Evolutionary conservation across 2,888 invertebrate genomes (phyloP).

Genomic region (Dryocosmus kuriphilus): DNA sequence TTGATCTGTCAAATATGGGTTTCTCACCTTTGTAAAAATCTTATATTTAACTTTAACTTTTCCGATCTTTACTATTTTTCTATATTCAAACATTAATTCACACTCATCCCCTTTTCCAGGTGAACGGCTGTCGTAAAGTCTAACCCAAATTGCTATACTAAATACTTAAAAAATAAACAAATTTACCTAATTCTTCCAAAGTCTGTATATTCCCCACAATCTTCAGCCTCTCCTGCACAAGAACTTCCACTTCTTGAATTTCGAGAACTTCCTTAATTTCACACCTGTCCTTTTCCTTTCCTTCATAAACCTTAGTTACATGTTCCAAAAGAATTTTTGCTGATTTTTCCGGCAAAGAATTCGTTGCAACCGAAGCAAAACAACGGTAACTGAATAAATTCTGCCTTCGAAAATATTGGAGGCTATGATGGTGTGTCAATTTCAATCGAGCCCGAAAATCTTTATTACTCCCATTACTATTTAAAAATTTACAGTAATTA

Average conservation of each 20-base stretch:
- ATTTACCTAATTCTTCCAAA: slow-evolving; percentile 82
- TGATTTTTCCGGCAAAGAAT: background rate
- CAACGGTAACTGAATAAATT: background rate
- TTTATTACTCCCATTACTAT: background rate
- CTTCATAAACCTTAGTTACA: slow-evolving; percentile 18
- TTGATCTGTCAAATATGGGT: too few relatives aligned
- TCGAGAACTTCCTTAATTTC: slow-evolving; percentile 52
- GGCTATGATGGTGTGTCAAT: background rate
- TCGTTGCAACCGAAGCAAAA: background rate
- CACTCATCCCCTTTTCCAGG: too few relatives aligned
- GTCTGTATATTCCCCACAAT: slow-evolving; percentile 82
- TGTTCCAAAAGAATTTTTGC: slow-evolving; percentile 30
- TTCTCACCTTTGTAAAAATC: too few relatives aligned
- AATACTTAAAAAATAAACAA: slow-evolving; percentile 43
- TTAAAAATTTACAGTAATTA: background rate
- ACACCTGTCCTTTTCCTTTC: slow-evolving; percentile 15
- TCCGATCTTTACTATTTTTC: too few relatives aligned
- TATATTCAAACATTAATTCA: too few relatives aligned
- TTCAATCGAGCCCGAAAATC: background rate
- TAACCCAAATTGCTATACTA: too few relatives aligned
- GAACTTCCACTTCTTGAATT: slow-evolving; percentile 52
- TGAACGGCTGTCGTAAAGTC: too few relatives aligned
- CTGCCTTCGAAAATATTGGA: background rate
- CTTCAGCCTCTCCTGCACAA: slow-evolving; percentile 81
- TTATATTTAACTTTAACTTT: too few relatives aligned